Evolutionary conservation across 2,797 vertebrate genomes (phyloP).

Genomic region (Anniella stebbinsi): DNA sequence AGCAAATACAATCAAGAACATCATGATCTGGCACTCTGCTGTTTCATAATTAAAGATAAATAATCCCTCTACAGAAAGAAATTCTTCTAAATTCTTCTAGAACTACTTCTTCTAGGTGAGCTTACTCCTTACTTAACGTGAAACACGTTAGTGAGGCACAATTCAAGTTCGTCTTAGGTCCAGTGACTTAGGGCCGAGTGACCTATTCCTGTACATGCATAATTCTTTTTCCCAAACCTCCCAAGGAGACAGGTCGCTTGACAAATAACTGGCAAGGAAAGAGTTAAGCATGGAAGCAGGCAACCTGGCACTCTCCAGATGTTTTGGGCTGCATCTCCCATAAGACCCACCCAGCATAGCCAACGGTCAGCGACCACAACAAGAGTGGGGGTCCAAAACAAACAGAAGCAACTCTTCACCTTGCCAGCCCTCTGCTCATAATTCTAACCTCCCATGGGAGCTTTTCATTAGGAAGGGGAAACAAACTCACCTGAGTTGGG

Average conservation of each 20-base stretch:
- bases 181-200: neutral
- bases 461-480: neutral
- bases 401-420: neutral
- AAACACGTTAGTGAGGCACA: accelerated
- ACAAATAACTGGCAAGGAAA: neutral
- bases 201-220: neutral
- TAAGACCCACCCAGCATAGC: too few relatives aligned
- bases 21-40: neutral
- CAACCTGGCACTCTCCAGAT: too few relatives aligned
- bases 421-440: neutral
- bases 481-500: too few relatives aligned
- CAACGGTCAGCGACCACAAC: too few relatives aligned
- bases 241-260: neutral
- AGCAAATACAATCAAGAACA: neutral
- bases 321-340: too few relatives aligned
- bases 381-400: too few relatives aligned
- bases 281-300: neutral
- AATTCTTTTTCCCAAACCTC: neutral
- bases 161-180: neutral
- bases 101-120: neutral
- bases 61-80: slow-evolving; percentile 32
- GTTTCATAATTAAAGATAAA: slow-evolving; percentile 42
- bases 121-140: neutral
- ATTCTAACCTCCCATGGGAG: neutral
- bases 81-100: neutral